Evolutionary conservation across 92 coral and sea anemone species (phyloP), one percentile per base, ranked within the genome.

Genomic region (Actinernus sp.): DNA sequence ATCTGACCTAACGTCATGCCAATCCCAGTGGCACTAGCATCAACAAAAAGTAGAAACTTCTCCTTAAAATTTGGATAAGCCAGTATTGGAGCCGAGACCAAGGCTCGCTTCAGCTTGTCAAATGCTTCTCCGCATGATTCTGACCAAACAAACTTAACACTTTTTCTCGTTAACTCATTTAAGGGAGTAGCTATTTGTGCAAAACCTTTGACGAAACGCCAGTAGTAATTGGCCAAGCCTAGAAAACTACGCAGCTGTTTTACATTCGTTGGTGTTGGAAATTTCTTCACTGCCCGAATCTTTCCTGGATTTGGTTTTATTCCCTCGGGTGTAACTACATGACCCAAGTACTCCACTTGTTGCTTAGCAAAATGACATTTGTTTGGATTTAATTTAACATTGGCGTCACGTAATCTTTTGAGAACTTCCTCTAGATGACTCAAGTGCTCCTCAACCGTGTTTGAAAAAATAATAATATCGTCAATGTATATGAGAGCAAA

Each of bases 341-440:
- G 82, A 3, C 82, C 74, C 3, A 64, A 44, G 37, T 63, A 74
- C 34, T 63, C 72, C 0, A 74, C 54, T 18, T 55, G 37, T 30
- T 53, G 52, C 21, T 65, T 53, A 16, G 55, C 84, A 3, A 80
- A 80, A 10, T 45, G 60, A 21, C 93, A 88, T 51, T 88, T 88
- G 24, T 60, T 51, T 1, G 89, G 81, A 19, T 88, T 88, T 5
- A 88, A 55, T 22, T 65, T 66, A 6, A 82, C 46, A 63, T 88
- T 76, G 0, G 94, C 86, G 0, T 71, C 76, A 0, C 79, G 66
- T 0, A 88, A 23, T 2, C 79, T 55, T 23, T 9, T 17, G 28
- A 83, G 83, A 2, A 79, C 87, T 13, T 65, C 83, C 29, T 66
- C 64, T 0, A 86, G 33, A 36, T 79, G 82, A 1, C 30, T 17